phyloP scores from a whole-genome alignment of 2,797 vertebrate genomes.

The Mormyrops attenuatus region DNA sequence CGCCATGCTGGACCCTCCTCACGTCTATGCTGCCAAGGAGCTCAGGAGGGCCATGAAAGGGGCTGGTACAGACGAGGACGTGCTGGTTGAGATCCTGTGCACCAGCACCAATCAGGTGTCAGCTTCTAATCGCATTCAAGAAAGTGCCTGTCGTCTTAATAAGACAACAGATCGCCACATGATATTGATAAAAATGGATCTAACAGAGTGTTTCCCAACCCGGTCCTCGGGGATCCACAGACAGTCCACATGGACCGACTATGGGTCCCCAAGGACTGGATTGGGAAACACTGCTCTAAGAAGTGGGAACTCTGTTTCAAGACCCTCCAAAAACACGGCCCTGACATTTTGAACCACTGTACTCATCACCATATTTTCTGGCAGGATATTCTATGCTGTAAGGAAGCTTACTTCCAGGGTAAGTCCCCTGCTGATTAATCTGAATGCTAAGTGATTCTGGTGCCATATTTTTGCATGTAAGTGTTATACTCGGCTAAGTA shows the following conservation, averaged over 20 bases:
- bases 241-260: background rate
- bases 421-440: constrained; percentile 26
- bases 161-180: background rate
- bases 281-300: background rate
- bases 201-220: background rate
- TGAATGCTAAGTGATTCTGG: background rate
- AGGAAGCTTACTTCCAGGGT: constrained; percentile 68
- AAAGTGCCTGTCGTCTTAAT: background rate
- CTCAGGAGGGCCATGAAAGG: constrained; percentile 73
- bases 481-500: constrained; percentile 3
- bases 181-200: background rate
- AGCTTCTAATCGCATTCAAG: background rate
- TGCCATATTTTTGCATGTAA: background rate
- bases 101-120: constrained; percentile 59
- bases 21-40: constrained; percentile 67
- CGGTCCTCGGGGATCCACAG: background rate
- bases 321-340: background rate
- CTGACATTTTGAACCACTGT: background rate
- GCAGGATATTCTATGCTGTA: constrained; percentile 63
- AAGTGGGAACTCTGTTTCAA: background rate
- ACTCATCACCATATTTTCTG: constrained; percentile 11
- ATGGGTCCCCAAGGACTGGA: background rate
- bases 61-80: constrained; percentile 63
- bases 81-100: constrained; percentile 72
- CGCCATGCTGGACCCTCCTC: constrained; percentile 65